Evolutionary conservation across 2,797 vertebrate genomes (phyloP).

Genomic region (Phrynocephalus guinanensis): DNA sequence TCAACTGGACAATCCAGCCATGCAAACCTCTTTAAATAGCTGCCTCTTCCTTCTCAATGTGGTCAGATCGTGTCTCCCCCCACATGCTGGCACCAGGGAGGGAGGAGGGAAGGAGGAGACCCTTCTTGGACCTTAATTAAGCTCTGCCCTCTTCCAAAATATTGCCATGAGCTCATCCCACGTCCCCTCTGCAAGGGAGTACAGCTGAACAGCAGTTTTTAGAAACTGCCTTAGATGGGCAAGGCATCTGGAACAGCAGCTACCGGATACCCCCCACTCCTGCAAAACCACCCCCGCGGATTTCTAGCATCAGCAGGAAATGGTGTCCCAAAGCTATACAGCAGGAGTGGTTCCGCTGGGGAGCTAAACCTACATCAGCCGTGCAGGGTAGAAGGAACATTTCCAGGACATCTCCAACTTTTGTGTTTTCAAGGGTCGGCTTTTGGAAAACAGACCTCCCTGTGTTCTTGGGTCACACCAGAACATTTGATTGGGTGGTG

Average conservation of each 20-base stretch:
- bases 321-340: not conserved
- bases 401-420: not conserved
- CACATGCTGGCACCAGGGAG: not conserved
- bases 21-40: constrained; percentile 38
- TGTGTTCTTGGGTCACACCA: not conserved
- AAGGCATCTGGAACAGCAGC: constrained; percentile 85
- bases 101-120: not conserved
- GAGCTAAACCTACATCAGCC: not conserved
- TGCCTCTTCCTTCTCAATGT: not conserved
- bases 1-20: not conserved
- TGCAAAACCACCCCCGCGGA: constrained; percentile 28
- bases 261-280: constrained; percentile 70
- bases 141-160: constrained; percentile 63
- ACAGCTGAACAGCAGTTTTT: constrained; percentile 79
- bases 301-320: constrained; percentile 44
- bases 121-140: constrained; percentile 55
- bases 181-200: constrained; percentile 31
- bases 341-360: not conserved
- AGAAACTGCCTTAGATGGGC: constrained; percentile 86
- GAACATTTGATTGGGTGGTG: not conserved
- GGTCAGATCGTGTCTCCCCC: not conserved
- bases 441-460: not conserved
- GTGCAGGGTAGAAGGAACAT: not conserved
- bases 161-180: constrained; percentile 62
- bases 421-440: not conserved